Conservation (phyloP, 2,888 invertebrate species). For the Eupeodes latifasciatus region DNA sequence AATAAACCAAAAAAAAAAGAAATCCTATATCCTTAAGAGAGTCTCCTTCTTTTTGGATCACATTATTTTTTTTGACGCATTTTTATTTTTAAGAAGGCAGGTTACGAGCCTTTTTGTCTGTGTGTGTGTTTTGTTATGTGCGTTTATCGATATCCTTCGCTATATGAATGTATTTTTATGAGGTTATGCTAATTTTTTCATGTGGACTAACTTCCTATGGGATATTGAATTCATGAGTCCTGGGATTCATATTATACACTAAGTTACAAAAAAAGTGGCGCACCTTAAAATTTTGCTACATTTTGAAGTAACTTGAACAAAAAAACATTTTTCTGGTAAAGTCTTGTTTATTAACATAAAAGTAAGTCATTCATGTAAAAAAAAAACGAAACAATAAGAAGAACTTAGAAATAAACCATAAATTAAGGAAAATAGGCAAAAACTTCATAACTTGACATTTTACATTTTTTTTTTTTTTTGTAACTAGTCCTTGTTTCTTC, state of each 20-base stretch:
- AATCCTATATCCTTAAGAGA: neutral
- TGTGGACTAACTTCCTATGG: constrained; percentile 45
- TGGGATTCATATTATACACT: neutral
- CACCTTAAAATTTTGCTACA: no score
- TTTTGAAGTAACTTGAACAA: no score
- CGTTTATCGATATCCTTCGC: constrained; percentile 41
- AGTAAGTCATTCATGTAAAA: no score
- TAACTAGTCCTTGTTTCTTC: no score
- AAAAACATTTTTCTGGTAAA: no score
- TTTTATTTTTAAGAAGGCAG: neutral
- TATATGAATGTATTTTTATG: constrained; percentile 44
- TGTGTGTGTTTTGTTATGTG: neutral
- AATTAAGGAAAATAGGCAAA: no score
- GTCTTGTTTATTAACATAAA: no score
- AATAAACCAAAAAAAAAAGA: neutral
- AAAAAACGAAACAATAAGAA: no score
- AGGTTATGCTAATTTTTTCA: constrained; percentile 62
- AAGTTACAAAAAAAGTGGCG: no score
- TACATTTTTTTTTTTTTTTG: no score
- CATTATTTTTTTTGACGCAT: neutral
- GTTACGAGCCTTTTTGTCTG: neutral
- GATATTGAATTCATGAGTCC: constrained; percentile 68
- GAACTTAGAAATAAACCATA: no score
- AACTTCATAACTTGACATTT: no score
- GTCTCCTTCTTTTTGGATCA: neutral